Conservation (phyloP, 37 sponge, comb jelly and placozoan species). For the Bolinopsis microptera region DNA sequence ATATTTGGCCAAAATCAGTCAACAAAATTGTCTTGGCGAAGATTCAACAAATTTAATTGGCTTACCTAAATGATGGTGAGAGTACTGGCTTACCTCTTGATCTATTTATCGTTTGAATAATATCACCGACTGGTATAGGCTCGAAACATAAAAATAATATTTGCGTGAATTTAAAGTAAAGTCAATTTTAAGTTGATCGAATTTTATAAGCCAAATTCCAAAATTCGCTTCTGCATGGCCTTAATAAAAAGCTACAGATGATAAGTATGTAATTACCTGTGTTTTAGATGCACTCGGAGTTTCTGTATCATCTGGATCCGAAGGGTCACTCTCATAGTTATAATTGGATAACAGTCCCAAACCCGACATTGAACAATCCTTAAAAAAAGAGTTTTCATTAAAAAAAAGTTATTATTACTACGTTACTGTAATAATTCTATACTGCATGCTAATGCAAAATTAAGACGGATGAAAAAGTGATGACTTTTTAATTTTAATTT, state of each 20-base stretch:
- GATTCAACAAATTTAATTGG: neutral
- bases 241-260: too few relatives aligned
- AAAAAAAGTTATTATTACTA: too few relatives aligned
- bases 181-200: too few relatives aligned
- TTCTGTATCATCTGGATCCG: neutral
- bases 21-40: neutral
- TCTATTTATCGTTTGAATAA: constrained; percentile 4
- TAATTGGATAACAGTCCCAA: neutral
- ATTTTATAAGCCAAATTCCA: too few relatives aligned
- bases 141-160: constrained; percentile 22
- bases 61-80: constrained; percentile 48
- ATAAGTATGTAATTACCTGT: neutral
- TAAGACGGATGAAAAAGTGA: too few relatives aligned
- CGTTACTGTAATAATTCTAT: too few relatives aligned
- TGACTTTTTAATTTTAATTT: too few relatives aligned
- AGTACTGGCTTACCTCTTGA: constrained; percentile 30
- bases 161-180: constrained; percentile 58
- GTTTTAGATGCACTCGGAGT: neutral
- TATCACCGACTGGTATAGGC: constrained; percentile 6
- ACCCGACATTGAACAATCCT: constrained; percentile 15
- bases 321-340: neutral
- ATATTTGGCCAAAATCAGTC: neutral
- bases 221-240: too few relatives aligned
- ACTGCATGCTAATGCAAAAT: too few relatives aligned
- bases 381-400: too few relatives aligned